These are phyloP conservation scores for Adelges cooleyi DNA, from an alignment of 1,140 invertebrate species.

Conservation along the genomic window DNA sequence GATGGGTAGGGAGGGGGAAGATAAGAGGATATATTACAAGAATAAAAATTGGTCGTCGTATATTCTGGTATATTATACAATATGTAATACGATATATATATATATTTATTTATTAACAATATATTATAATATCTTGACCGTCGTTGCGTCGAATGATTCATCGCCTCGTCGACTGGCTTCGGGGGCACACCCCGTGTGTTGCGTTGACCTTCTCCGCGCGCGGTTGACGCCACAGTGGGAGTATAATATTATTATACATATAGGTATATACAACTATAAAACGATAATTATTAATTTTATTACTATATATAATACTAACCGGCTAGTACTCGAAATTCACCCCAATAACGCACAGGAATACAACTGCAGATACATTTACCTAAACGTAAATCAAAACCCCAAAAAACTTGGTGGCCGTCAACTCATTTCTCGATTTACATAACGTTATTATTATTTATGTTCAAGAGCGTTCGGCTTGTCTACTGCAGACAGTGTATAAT, in stretches of 20 bases:
- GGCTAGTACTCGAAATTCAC: too few relatives aligned
- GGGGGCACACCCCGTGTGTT: conserved; percentile 3
- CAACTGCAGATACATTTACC: too few relatives aligned
- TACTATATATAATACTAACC: too few relatives aligned
- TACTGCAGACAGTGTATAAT: too few relatives aligned
- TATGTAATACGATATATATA: conserved; percentile 7
- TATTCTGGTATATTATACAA: background rate
- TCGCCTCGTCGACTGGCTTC: background rate
- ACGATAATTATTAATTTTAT: too few relatives aligned
- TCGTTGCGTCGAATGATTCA: conserved; percentile 1
- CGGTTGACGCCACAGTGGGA: background rate
- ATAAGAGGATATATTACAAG: background rate
- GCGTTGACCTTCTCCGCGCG: background rate
- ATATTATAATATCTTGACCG: background rate
- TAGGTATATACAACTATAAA: too few relatives aligned
- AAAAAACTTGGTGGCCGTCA: too few relatives aligned
- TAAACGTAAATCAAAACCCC: too few relatives aligned
- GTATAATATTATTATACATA: background rate
- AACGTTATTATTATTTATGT: too few relatives aligned
- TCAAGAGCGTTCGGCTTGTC: too few relatives aligned
- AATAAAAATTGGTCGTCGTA: conserved; percentile 2
- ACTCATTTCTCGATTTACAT: too few relatives aligned
- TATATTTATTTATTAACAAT: conserved; percentile 16
- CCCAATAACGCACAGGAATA: too few relatives aligned
- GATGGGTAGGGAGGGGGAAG: background rate